Conservation (phyloP, 2,797 vertebrate species). For the Arctocebus calabarensis region DNA sequence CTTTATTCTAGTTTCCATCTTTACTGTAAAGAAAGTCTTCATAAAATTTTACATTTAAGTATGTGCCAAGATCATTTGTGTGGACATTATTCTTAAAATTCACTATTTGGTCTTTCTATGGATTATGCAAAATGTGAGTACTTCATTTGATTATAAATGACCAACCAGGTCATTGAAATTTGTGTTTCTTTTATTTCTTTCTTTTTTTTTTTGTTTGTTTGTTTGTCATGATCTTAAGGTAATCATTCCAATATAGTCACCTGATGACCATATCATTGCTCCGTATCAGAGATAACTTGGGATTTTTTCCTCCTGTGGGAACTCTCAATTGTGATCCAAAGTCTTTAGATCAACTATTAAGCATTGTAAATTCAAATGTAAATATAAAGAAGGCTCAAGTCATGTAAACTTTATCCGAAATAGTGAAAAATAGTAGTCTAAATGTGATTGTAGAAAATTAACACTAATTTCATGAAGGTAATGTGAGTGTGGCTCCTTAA, state of each 20-base stretch:
- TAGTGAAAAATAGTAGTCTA: neutral
- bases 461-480: neutral
- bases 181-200: neutral
- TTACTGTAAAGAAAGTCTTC: neutral
- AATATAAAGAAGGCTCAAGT: neutral
- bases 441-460: neutral
- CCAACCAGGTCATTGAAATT: neutral
- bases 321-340: neutral
- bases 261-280: neutral
- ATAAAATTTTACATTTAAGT: neutral
- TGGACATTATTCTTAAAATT: neutral
- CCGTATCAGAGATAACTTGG: neutral
- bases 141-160: neutral
- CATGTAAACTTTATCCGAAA: neutral
- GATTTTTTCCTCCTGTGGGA: neutral
- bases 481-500: neutral
- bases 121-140: neutral
- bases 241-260: neutral
- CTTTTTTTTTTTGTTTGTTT: neutral
- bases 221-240: neutral
- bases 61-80: neutral
- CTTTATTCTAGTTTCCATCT: neutral
- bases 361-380: neutral
- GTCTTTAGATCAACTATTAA: neutral
- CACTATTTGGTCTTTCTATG: neutral